A percentile compares a stretch with the other conserved stretches of the same genome.
phyloP scores from a whole-genome alignment of 2,113 vertebrate genomes.

The human (Homo sapiens) region GRCh38 chr6:47939501-47940000 shows the following conservation, averaged over 20 bases:
- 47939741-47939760: background rate
- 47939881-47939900: background rate
- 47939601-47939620: background rate
- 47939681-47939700: background rate
- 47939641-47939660: background rate
- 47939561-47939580: background rate
- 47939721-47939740: background rate
- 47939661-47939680: background rate
- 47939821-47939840: background rate
- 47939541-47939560: background rate
- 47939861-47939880: background rate
- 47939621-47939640: background rate
- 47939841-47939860: background rate
- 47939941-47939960: background rate
- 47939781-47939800: background rate
- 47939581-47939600: background rate
- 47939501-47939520: background rate
- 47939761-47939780: background rate
- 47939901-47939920: background rate
- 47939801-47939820: background rate
- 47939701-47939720: background rate
- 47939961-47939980: background rate
- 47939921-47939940: background rate
- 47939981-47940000: background rate
- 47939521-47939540: background rate